phyloP scores from a whole-genome alignment of 1,140 invertebrate species.

The honey bee (Apis mellifera) region Amel_HAv3.1 CM009932.2:5907501-5908000 shows the following conservation, averaged over 20 bases:
- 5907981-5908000: background rate
- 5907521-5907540: constrained; percentile 63
- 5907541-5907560: constrained; percentile 56
- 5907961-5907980: too few relatives aligned
- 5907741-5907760: background rate
- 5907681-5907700: background rate
- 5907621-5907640: constrained; percentile 42
- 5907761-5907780: background rate
- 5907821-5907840: too few relatives aligned
- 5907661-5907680: background rate
- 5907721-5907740: background rate
- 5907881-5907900: too few relatives aligned
- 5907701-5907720: background rate
- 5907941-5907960: too few relatives aligned
- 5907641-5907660: constrained; percentile 40
- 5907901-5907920: too few relatives aligned
- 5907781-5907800: too few relatives aligned
- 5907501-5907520: constrained; percentile 66
- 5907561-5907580: constrained; percentile 45
- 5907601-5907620: constrained; percentile 50
- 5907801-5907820: too few relatives aligned
- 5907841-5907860: too few relatives aligned
- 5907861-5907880: too few relatives aligned
- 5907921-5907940: too few relatives aligned
- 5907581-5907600: constrained; percentile 60